phyloP scores from a whole-genome alignment of 2,797 vertebrate species.

The Gouania willdenowi region DNA sequence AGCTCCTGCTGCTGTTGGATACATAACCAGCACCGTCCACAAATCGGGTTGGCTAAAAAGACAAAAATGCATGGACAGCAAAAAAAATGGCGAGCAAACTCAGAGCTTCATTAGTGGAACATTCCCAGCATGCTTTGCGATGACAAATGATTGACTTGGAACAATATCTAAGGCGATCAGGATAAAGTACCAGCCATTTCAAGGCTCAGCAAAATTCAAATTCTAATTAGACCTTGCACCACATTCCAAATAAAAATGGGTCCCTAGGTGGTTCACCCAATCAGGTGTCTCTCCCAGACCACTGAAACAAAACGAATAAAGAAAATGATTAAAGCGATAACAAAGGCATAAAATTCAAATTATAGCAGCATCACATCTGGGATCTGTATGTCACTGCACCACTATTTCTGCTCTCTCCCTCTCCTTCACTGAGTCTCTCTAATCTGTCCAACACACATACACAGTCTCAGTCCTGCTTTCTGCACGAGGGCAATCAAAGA shows the following conservation, averaged over 20 bases:
- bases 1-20: slow-evolving; percentile 53
- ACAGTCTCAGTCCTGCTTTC: slow-evolving; percentile 74
- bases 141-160: slow-evolving; percentile 99
- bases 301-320: slow-evolving; percentile 99
- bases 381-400: slow-evolving; percentile 94
- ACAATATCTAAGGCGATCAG: slow-evolving; percentile 99
- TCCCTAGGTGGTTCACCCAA: slow-evolving; percentile 89
- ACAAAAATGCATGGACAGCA: slow-evolving; percentile 79
- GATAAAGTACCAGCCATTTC: slow-evolving; percentile 99
- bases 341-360: slow-evolving; percentile 99
- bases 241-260: slow-evolving; percentile 99
- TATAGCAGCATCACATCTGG: slow-evolving; percentile 99
- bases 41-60: slow-evolving; percentile 70
- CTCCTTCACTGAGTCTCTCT: slow-evolving; percentile 36
- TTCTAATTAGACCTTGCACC: slow-evolving; percentile 99
- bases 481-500: slow-evolving; percentile 78
- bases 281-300: slow-evolving; percentile 95
- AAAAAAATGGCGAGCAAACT: slow-evolving; percentile 66
- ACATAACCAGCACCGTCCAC: slow-evolving; percentile 62
- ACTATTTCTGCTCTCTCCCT: slow-evolving; percentile 64
- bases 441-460: slow-evolving; percentile 10
- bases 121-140: slow-evolving; percentile 87
- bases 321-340: slow-evolving; percentile 99
- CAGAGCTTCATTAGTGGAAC: slow-evolving; percentile 80
- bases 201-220: slow-evolving; percentile 99